These are phyloP conservation scores for Lepeophtheirus nordmannii DNA, from an alignment of 2,888 invertebrate species.

Conservation along the genomic window DNA sequence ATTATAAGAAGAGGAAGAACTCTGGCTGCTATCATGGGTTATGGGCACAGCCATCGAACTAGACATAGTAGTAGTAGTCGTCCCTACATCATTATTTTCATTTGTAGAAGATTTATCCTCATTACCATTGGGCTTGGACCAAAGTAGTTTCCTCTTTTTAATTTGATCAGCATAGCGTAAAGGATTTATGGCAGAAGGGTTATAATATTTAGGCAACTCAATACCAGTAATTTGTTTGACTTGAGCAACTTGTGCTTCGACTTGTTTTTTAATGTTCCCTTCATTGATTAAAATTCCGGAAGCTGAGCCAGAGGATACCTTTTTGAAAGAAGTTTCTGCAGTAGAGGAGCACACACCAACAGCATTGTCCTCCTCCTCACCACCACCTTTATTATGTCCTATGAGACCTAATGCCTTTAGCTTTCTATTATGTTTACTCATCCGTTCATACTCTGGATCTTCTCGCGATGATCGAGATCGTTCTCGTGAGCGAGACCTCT, in stretches of 20 bases:
- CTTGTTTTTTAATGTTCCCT: background rate
- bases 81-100: background rate
- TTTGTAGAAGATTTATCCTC: background rate
- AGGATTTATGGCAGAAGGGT: constrained; percentile 55
- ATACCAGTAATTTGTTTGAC: constrained; percentile 36
- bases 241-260: constrained; percentile 34
- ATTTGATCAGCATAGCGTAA: constrained; percentile 72
- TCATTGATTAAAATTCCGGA: background rate
- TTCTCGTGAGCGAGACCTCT: constrained; percentile 33
- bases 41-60: background rate
- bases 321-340: background rate
- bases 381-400: background rate
- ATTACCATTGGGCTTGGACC: constrained; percentile 43
- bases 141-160: constrained; percentile 76
- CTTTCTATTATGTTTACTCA: background rate
- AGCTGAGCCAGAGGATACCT: background rate
- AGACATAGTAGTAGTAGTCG: background rate
- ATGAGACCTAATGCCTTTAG: background rate
- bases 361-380: background rate
- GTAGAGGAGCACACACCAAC: background rate
- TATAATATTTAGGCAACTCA: constrained; percentile 52
- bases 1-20: constrained; percentile 32
- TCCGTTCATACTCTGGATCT: background rate
- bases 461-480: constrained; percentile 25
- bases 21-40: no score